Evolutionary conservation across 2,797 vertebrate species (phyloP), one percentile per base, ranked within the genome.

Genomic region (Melanotaenia maccullochi): DNA sequence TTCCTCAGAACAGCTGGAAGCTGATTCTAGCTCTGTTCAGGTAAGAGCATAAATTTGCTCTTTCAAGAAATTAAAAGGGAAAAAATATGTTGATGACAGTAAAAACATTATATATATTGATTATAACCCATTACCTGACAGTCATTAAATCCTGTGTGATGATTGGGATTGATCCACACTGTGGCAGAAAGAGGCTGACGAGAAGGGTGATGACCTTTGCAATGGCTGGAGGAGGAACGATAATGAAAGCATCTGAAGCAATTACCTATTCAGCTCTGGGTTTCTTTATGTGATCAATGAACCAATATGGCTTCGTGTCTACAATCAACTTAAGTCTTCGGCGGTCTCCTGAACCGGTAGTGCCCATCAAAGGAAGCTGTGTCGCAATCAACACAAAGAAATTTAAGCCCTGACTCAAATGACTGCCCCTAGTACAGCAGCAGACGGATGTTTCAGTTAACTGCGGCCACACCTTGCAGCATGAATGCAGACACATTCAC

Each of bases 261-360:
- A 85, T 92, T 83, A 90, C 76, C 75, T 61, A n/a, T 24, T 86
- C 80, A 76, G 49, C 74, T 64, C 30, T 1, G n/a, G 52, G 78
- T 76, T 75, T 84, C 71, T 71, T 59, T 14, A 24, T 33, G 42
- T 84, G 83, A 90, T 89, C 88, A 86, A 84, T 86, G 79, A 55
- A 70, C 68, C 80, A 58, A 78, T 79, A 73, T 64, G 59, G 20
- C 72, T 56, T 70, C 42, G 51, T 67, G 76, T 85, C 60, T 49
- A 25, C 60, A 40, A 63, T 68, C 74, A 80, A 74, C 63, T 73
- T 25, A 74, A 73, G 66, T 81, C 76, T 58, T 42, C 25, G 4
- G 55, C 0, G 32, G 71, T 56, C 62, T 38, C 33, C 38, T n/a
- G 22, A 38, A 72, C 32, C 64, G 49, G 73, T 63, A 4, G 7